These are phyloP conservation scores for Aromia moschata DNA, from an alignment of 2,888 invertebrate genomes.

Conservation along the genomic window DNA sequence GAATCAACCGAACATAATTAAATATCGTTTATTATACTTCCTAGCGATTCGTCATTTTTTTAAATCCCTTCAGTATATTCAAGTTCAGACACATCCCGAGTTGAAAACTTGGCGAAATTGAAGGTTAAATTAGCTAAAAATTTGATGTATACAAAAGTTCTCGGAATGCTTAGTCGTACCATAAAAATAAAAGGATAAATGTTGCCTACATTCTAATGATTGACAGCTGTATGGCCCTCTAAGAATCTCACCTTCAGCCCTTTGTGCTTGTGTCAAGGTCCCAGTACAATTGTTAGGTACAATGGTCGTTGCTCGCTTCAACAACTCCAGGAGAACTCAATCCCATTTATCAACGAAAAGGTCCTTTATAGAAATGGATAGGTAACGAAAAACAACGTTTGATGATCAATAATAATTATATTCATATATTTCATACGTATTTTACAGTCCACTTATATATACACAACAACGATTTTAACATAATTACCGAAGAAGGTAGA, in stretches of 20 bases:
- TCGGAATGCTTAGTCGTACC: not conserved
- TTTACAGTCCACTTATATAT: slow-evolving; percentile 61
- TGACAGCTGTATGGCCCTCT: not conserved
- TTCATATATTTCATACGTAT: slow-evolving; percentile 51
- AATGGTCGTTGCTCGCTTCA: not conserved
- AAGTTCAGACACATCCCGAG: no score
- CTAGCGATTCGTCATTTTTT: no score
- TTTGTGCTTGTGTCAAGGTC: not conserved
- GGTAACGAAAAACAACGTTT: no score
- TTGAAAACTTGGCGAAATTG: no score
- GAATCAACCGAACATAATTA: no score
- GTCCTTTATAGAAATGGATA: no score
- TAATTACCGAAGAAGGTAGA: slow-evolving; percentile 35
- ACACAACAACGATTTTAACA: slow-evolving; percentile 60
- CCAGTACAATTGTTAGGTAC: not conserved
- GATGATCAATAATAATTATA: no score
- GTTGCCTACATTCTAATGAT: not conserved
- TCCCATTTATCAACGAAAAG: no score
- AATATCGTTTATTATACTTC: no score
- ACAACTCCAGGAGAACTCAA: slow-evolving; percentile 10
- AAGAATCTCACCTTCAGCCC: not conserved
- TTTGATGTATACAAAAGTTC: no score
- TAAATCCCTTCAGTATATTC: no score
- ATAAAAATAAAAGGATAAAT: not conserved
- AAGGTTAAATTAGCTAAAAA: no score